A percentile compares a stretch with the other conserved stretches of the same genome.
These are phyloP conservation scores for Listrodromus nycthemerus DNA, from an alignment of 2,888 invertebrate species.

Conservation along the genomic window DNA sequence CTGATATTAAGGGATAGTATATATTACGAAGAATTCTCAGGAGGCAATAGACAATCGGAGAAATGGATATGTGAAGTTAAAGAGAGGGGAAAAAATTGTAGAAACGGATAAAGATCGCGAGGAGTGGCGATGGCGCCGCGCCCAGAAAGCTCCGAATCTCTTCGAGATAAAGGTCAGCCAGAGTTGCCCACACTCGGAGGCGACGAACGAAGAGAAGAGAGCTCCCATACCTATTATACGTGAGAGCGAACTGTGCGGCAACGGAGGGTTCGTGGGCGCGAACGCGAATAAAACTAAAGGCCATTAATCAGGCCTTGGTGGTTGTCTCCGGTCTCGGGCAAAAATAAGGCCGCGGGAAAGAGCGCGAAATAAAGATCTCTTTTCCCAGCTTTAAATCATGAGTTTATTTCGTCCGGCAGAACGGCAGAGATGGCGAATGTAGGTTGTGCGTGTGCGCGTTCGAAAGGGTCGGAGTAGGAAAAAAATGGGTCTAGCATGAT, in stretches of 20 bases:
- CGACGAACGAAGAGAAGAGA: constrained; percentile 56
- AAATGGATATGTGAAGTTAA: constrained; percentile 19
- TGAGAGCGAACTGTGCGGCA: constrained; percentile 53
- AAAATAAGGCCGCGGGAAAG: constrained; percentile 73
- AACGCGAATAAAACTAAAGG: constrained; percentile 80
- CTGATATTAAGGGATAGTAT: constrained; percentile 18
- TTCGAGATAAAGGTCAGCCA: constrained; percentile 78
- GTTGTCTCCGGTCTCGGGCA: constrained; percentile 73
- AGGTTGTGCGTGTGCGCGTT: constrained; percentile 12
- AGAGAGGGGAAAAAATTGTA: constrained; percentile 20
- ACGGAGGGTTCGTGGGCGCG: constrained; percentile 47
- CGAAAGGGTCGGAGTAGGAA: constrained; percentile 26
- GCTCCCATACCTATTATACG: constrained; percentile 50
- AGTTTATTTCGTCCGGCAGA: constrained; percentile 78
- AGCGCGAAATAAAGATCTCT: constrained; percentile 79
- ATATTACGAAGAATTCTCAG: constrained; percentile 43
- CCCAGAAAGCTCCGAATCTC: constrained; percentile 64
- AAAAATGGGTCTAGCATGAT: constrained; percentile 19
- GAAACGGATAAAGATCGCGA: constrained; percentile 65
- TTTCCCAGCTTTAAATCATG: constrained; percentile 81
- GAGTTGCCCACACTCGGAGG: constrained; percentile 56
- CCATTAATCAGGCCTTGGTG: constrained; percentile 81
- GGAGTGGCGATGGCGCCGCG: constrained; percentile 64
- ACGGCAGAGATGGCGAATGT: constrained; percentile 49
- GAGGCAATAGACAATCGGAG: constrained; percentile 28